Conservation (phyloP, 2,888 invertebrate genomes). For the Pantelozetes paolii region DNA sequence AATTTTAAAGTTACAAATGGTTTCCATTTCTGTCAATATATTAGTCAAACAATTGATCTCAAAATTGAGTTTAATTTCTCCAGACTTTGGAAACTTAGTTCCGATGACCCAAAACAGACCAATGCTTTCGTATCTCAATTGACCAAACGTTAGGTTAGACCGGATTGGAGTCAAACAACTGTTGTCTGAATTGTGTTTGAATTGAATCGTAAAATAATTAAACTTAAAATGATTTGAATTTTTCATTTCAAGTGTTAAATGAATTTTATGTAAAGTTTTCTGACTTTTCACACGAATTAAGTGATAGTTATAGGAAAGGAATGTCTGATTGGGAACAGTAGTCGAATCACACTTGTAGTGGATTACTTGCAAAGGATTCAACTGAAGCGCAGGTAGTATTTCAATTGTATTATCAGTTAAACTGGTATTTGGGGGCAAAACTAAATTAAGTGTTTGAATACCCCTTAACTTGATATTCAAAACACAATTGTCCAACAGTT, state of each 20-base stretch:
- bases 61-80: constrained; percentile 8
- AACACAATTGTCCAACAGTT: background rate
- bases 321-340: background rate
- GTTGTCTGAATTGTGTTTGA: constrained; percentile 6
- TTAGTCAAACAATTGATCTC: background rate
- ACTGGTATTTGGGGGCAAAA: constrained; percentile 29
- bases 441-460: background rate
- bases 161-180: background rate
- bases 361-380: constrained; percentile 12
- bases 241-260: constrained; percentile 2
- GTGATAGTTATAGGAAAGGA: constrained; percentile 1
- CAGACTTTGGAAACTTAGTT: constrained; percentile 29
- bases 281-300: background rate
- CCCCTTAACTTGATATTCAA: background rate
- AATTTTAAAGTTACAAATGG: constrained; percentile 36
- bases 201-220: constrained; percentile 14
- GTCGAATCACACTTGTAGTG: background rate
- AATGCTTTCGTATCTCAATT: constrained; percentile 14
- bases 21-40: background rate
- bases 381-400: constrained; percentile 3
- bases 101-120: constrained; percentile 37
- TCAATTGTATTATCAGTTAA: background rate
- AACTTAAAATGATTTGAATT: constrained; percentile 2
- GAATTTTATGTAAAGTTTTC: constrained; percentile 3
- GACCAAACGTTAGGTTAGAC: constrained; percentile 8